Base-by-base conservation (phyloP, 2,797 vertebrate species). In the Synaphobranchus kaupii region DNA sequence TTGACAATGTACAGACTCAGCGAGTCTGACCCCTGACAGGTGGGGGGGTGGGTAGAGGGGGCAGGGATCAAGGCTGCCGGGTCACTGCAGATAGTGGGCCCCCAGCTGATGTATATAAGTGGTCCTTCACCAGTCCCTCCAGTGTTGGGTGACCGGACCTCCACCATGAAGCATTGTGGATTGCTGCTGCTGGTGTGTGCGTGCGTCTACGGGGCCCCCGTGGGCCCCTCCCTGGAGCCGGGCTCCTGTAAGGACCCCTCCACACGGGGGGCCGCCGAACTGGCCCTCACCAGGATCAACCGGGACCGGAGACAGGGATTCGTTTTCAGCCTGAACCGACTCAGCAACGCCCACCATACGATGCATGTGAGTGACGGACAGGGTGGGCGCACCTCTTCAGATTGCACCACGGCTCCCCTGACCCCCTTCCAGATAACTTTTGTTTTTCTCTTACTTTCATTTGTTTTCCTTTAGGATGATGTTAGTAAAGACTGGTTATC, bases 251-350 rank as follows among this genome's bases (percentile, higher is more conserved):
- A 90, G 1, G 94, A 96, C 0, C 63, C 92, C 0, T 3, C 50
- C 0, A 91, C 90, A 0, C 4, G 50, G 15, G 85, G 50, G 0
- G 93, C 94, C 0, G 96, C 95, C 0, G 78, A 0, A 0, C 87
- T 87, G 87, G 95, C 95, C 6, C 86, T 97, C 39, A 87, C 56
- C 52, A 91, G 94, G 89, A 96, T 97, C 92, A 97, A 97, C 92
- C 47, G 84, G 4, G 89, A 95, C 85, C 92, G 95, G 0, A 54
- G 39, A 0, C 93, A 96, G 4, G 96, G 96, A 88, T 96, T 95
- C 90, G 0, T 95, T 82, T 93, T 95, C 22, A 50, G 47, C 15
- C 91, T 95, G 85, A 90, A 94, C 48, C 92, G 92, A 0, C 91
- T 97, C 80, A 92, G 91, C 87, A 94, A 95, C 34, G 94, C 92